Percentiles rank a stretch among this genome's conserved stretches.
Conservation (phyloP, 2,888 invertebrate genomes). For the Blastobasis adustella region DNA sequence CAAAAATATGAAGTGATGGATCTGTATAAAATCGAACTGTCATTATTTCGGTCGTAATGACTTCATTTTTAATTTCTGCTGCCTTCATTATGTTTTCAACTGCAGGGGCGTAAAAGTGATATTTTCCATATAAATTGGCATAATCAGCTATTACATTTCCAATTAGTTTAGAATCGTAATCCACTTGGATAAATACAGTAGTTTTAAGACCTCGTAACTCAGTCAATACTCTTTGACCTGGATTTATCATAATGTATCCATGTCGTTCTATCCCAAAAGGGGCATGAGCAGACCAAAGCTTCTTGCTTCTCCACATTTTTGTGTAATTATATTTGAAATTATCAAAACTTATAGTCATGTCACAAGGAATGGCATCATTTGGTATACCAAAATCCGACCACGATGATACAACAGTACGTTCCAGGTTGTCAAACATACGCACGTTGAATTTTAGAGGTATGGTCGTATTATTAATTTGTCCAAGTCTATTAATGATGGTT, state of each 20-base stretch:
- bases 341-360: conserved; percentile 29
- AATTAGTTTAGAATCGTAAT: conserved; percentile 31
- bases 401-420: conserved; percentile 30
- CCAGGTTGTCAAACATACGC: conserved; percentile 24
- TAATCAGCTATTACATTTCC: conserved; percentile 45
- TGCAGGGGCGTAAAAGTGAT: conserved; percentile 51
- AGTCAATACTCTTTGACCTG: conserved; percentile 30
- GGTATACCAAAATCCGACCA: conserved; percentile 39
- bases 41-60: conserved; percentile 37
- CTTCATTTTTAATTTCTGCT: conserved; percentile 36
- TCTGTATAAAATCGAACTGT: conserved; percentile 42
- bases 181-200: conserved; percentile 34
- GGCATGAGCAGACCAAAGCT: conserved; percentile 17
- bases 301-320: conserved; percentile 39
- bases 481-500: conserved; percentile 26
- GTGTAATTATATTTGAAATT: conserved; percentile 22
- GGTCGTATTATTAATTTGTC: conserved; percentile 41
- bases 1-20: conserved; percentile 32
- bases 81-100: conserved; percentile 43
- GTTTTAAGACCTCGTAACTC: conserved; percentile 36
- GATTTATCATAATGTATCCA: conserved; percentile 24
- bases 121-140: conserved; percentile 39
- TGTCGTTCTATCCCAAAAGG: conserved; percentile 27
- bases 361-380: conserved; percentile 28
- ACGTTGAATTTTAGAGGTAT: conserved; percentile 20